A percentile compares a stretch with the other conserved stretches of the same genome.
phyloP scores from a whole-genome alignment of 2,113 vertebrate species.

The Pachypanchax playfairii region DNA sequence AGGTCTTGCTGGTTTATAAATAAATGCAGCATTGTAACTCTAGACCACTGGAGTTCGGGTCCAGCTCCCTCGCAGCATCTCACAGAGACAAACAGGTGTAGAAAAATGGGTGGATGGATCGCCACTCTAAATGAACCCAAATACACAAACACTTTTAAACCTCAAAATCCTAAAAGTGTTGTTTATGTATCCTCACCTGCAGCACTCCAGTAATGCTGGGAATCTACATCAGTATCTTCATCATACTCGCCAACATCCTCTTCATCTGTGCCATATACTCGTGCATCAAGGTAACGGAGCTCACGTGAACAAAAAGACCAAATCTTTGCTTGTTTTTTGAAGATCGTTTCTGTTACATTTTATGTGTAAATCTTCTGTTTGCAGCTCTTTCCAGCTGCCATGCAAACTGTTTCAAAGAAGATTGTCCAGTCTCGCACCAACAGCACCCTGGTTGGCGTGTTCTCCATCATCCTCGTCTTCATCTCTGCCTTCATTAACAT shows the following conservation, averaged over 20 bases:
- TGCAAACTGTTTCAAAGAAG: slow-evolving; percentile 87
- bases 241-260: slow-evolving; percentile 87
- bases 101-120: too few relatives aligned
- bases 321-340: background rate
- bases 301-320: background rate
- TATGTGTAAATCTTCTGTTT: background rate
- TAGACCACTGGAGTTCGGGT: too few relatives aligned
- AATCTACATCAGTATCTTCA: slow-evolving; percentile 86
- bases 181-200: slow-evolving; percentile 40
- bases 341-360: background rate
- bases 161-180: background rate
- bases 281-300: slow-evolving; percentile 86
- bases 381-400: slow-evolving; percentile 86
- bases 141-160: too few relatives aligned
- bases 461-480: slow-evolving; percentile 91
- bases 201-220: slow-evolving; percentile 90
- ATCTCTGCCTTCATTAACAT: slow-evolving; percentile 90
- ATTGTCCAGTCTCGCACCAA: slow-evolving; percentile 91
- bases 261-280: slow-evolving; percentile 92
- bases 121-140: too few relatives aligned
- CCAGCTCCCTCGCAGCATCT: too few relatives aligned
- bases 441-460: slow-evolving; percentile 89
- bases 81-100: too few relatives aligned
- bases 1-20: too few relatives aligned
- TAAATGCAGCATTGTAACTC: too few relatives aligned